phyloP scores from a whole-genome alignment of 1,140 invertebrate genomes.

The Macrotrachela quadricornifera region DNA sequence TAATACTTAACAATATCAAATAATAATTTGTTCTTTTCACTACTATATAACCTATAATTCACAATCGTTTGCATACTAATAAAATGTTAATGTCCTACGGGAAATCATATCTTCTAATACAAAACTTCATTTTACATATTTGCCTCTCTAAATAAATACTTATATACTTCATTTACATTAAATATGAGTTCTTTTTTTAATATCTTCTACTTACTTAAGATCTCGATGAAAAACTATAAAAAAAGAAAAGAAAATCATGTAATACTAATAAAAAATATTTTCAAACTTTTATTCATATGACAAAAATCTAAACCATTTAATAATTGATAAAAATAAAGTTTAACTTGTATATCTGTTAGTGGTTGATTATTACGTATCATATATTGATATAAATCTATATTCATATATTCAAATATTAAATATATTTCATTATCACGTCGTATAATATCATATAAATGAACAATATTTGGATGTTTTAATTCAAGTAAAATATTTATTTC shows the following conservation, averaged over 20 bases:
- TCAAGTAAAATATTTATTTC: constrained; percentile 77
- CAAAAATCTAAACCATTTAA: constrained; percentile 69
- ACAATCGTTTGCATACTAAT: too few species aligned
- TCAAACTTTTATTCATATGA: constrained; percentile 76
- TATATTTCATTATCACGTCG: constrained; percentile 54
- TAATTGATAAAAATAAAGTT: constrained; percentile 34
- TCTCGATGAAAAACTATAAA: constrained; percentile 73
- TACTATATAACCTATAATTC: too few species aligned
- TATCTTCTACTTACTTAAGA: constrained; percentile 39
- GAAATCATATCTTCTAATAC: too few species aligned
- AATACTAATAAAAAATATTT: constrained; percentile 21
- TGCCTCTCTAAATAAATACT: too few species aligned
- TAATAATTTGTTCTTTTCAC: too few species aligned
- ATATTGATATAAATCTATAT: constrained; percentile 61
- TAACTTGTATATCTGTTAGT: too few species aligned
- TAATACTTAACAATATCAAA: too few species aligned
- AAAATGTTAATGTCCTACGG: too few species aligned
- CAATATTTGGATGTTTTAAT: constrained; percentile 78
- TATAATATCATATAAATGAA: constrained; percentile 56
- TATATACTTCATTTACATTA: too few species aligned
- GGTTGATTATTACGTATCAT: constrained; percentile 35
- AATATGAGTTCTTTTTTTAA: too few species aligned
- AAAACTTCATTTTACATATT: too few species aligned
- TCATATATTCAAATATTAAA: constrained; percentile 68
- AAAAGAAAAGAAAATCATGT: constrained; percentile 30